Conservation (phyloP, 2,113 vertebrate species). For the Brachypteracias leptosomus region DNA sequence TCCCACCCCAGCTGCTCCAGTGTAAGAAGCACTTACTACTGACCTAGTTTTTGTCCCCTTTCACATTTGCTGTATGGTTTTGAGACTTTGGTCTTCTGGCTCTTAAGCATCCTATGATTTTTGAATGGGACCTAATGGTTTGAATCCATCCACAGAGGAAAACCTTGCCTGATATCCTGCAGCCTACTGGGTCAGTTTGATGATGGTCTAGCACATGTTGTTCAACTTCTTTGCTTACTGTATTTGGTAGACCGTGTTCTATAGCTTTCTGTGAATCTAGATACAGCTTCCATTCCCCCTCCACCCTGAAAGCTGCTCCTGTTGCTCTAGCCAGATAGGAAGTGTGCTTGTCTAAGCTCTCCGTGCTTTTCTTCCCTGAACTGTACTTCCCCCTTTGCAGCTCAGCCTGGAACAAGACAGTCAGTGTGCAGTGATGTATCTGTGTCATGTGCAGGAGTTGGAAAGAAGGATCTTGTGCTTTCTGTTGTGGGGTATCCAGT, state of each 20-base stretch:
- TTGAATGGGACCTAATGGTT: not conserved
- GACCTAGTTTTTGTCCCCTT: not conserved
- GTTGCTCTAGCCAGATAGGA: not conserved
- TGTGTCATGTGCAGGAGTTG: accelerated
- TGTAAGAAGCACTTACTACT: not conserved
- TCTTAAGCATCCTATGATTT: not conserved
- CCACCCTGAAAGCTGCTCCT: not conserved
- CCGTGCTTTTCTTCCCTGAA: not conserved
- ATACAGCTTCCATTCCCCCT: not conserved
- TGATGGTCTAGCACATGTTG: not conserved
- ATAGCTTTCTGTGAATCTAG: not conserved
- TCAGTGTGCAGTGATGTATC: accelerated
- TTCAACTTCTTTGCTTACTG: not conserved
- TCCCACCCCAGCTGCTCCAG: not conserved
- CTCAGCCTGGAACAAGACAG: not conserved
- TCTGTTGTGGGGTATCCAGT: not conserved
- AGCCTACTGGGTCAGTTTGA: not conserved
- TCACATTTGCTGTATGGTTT: not conserved
- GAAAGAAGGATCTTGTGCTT: not conserved
- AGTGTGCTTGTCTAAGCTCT: not conserved
- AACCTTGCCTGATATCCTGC: not conserved
- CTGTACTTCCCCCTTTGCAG: not conserved
- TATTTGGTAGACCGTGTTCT: not conserved
- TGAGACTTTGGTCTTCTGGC: not conserved
- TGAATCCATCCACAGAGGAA: not conserved